These are phyloP conservation scores for Orcinus orca DNA, from an alignment of 2,113 vertebrate genomes.

Conservation along the genomic window DNA sequence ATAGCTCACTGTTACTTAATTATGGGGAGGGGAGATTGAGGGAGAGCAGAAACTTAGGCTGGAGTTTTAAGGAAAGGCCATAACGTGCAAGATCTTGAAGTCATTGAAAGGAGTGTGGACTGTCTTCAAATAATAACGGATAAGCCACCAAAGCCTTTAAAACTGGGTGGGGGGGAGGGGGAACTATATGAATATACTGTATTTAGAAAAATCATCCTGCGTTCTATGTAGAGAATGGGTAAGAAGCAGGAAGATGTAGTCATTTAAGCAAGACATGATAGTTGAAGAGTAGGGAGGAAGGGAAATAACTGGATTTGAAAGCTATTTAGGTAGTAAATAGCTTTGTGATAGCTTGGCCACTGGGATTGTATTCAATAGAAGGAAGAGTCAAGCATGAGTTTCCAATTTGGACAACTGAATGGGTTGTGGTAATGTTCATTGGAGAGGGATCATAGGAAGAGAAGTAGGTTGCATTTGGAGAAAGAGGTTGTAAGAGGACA, in stretches of 20 bases:
- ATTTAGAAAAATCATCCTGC: not conserved
- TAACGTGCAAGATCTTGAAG: not conserved
- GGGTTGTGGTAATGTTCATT: not conserved
- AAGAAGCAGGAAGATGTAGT: not conserved
- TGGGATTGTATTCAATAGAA: not conserved
- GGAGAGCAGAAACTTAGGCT: not conserved
- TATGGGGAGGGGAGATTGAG: not conserved
- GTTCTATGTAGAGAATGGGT: not conserved
- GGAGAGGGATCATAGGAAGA: not conserved
- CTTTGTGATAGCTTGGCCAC: not conserved
- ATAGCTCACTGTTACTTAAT: not conserved
- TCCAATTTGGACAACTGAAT: not conserved
- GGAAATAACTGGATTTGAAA: not conserved
- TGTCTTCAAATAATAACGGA: not conserved
- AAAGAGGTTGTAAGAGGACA: not conserved
- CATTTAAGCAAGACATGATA: not conserved
- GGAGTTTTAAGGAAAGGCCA: not conserved
- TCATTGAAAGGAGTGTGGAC: not conserved
- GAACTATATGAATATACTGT: not conserved
- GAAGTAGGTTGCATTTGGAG: slow-evolving; percentile 14
- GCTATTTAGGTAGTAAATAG: not conserved
- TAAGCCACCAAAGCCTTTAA: not conserved
- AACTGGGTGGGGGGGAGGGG: not conserved
- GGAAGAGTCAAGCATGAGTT: not conserved
- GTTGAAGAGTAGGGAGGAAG: not conserved